phyloP scores from a whole-genome alignment of 2,113 vertebrate species.

The Zosterops pallidus region DNA sequence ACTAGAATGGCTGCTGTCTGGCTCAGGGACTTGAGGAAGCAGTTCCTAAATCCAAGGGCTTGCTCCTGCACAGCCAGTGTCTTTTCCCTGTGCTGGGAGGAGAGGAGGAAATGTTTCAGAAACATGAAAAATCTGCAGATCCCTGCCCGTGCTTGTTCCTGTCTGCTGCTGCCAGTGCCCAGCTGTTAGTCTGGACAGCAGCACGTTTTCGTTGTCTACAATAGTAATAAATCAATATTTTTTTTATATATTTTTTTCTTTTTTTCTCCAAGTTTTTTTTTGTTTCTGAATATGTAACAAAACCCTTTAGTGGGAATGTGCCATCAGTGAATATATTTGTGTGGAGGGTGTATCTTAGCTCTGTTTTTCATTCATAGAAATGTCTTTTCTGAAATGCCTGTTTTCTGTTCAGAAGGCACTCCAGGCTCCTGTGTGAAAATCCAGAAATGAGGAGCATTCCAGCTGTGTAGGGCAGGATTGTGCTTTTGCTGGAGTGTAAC shows the following conservation, averaged over 20 bases:
- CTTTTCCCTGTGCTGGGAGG: not conserved
- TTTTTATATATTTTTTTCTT: no score
- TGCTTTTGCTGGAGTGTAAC: not conserved
- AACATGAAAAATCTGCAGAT: not conserved
- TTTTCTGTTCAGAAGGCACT: not conserved
- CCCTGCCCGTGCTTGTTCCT: slow-evolving; percentile 20
- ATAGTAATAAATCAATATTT: not conserved
- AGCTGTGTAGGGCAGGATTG: not conserved
- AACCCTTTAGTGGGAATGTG: not conserved
- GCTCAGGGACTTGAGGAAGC: not conserved
- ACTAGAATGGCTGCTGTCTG: slow-evolving; percentile 45
- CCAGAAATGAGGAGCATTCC: not conserved
- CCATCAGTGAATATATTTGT: not conserved
- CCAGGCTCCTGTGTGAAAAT: not conserved
- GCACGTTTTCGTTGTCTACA: not conserved
- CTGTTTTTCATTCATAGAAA: not conserved
- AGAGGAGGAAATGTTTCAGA: slow-evolving; percentile 30
- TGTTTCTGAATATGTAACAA: not conserved
- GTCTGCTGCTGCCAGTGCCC: not conserved
- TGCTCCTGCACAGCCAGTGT: not conserved
- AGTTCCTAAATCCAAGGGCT: not conserved
- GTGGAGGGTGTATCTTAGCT: not conserved
- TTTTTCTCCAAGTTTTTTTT: not conserved
- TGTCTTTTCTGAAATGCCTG: not conserved
- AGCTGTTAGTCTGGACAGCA: slow-evolving; percentile 6